Base-by-base conservation (phyloP, 2,113 vertebrate genomes). In the Setophaga coronata region DNA sequence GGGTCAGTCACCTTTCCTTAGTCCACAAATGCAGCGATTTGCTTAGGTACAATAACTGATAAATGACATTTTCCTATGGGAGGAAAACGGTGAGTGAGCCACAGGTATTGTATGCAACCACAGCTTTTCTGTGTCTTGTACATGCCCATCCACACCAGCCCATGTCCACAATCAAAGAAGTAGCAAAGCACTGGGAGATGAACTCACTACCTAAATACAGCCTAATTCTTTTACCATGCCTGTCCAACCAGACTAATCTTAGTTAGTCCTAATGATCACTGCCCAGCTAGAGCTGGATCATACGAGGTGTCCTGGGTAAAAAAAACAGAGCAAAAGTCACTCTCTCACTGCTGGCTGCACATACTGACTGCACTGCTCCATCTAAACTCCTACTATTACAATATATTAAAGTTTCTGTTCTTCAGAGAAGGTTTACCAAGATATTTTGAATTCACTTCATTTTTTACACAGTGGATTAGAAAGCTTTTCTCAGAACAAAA, bases 401-500 rank as follows among this genome's bases (percentile, higher is more conserved):
- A 48, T 33, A 36, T 8, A 51, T 23, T 45, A 48, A 31, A 56
- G 19, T 71, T 4, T 80, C 57, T 69, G 14, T 6, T 61, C 73
- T 57, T 74, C 72, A 71, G 26, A 80, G 60, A 70, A 48, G 14
- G 43, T 82, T 70, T 70, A 82, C 20, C 36, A 77, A 65, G 65
- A 18, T n/a, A 54, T 70, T 76, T 90, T 93, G 79, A 42, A 72
- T 47, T 70, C 34, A 74, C 28, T 45, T 92, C 43, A 24, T 29
- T 94, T 95, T 95, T 95, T 78, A 73, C 50, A 42, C 24, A 87
- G 57, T 38, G 12, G 47, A 64, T 90, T 90, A 90, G 67, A 94
- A 93, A 90, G 64, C 67, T 83, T 81, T 88, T 74, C 48, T 80
- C 40, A 29, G 23, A 81, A 90, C 33, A 86, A 60, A 83, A 53